Evolutionary conservation across 2,113 vertebrate species (phyloP).

Genomic region (Melozone crissalis): DNA sequence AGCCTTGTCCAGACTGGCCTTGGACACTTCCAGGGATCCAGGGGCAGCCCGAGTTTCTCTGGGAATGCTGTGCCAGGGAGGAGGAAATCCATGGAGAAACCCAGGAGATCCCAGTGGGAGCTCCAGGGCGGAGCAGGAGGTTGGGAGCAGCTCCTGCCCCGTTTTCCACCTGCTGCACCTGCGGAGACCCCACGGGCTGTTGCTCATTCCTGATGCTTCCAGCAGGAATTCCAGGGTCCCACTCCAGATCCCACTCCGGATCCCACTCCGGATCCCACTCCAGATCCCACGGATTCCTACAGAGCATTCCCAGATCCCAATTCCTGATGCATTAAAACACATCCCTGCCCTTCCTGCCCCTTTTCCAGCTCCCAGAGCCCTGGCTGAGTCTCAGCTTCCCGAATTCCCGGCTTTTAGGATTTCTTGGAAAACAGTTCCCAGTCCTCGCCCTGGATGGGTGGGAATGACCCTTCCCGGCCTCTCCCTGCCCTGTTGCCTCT

Average conservation of each 20-base stretch:
- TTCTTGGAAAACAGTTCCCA: not conserved
- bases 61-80: not conserved
- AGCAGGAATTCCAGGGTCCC: not conserved
- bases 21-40: not conserved
- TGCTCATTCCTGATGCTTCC: not conserved
- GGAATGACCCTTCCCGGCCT: not conserved
- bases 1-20: not conserved
- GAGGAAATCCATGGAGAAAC: not conserved
- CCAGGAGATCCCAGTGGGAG: not conserved
- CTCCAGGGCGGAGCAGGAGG: fast-evolving
- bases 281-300: not conserved
- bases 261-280: not conserved
- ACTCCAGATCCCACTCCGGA: not conserved
- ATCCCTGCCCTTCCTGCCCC: not conserved
- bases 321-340: not conserved
- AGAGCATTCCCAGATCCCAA: not conserved
- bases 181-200: not conserved
- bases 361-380: not conserved
- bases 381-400: not conserved
- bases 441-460: not conserved
- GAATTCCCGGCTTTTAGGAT: not conserved
- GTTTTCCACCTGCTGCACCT: fast-evolving
- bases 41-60: fast-evolving
- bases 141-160: not conserved
- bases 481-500: not conserved